These are phyloP conservation scores for Harmothoe impar DNA, from an alignment of 2,888 invertebrate genomes.

Conservation along the genomic window DNA sequence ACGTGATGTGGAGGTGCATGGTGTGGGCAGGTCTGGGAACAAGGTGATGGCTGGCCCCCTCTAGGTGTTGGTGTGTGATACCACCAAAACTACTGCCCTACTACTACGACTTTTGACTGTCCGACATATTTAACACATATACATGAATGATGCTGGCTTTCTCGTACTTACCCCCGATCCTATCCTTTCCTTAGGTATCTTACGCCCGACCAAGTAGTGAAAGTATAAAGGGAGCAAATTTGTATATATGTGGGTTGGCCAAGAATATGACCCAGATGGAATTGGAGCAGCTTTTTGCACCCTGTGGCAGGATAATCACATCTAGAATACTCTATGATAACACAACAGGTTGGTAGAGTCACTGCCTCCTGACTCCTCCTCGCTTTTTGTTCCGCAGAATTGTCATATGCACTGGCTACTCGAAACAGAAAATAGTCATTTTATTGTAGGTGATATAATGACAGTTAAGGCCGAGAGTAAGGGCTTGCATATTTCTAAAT, in stretches of 20 bases:
- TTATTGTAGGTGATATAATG: not conserved
- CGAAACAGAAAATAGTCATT: not conserved
- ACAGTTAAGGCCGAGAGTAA: constrained; percentile 18
- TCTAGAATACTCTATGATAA: constrained; percentile 84
- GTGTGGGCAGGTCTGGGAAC: constrained; percentile 61
- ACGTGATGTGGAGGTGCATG: constrained; percentile 52
- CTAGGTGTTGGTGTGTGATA: constrained; percentile 50
- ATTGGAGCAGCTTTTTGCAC: constrained; percentile 83
- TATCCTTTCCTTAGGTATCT: constrained; percentile 82
- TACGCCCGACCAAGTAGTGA: constrained; percentile 84
- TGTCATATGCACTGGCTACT: constrained; percentile 63
- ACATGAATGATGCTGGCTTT: constrained; percentile 63
- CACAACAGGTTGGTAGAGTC: constrained; percentile 80
- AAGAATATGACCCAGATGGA: constrained; percentile 84
- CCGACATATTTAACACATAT: constrained; percentile 57
- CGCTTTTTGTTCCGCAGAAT: constrained; percentile 58
- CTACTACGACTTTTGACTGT: constrained; percentile 48
- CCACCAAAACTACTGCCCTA: constrained; percentile 57
- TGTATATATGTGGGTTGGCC: constrained; percentile 84
- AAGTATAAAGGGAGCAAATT: constrained; percentile 84
- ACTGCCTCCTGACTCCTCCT: constrained; percentile 63
- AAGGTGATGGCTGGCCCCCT: not conserved
- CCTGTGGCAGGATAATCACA: constrained; percentile 84
- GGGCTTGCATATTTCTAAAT: constrained; percentile 8
- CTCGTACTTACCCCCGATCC: constrained; percentile 63